Percentiles rank a stretch among this genome's conserved stretches.
phyloP scores from a whole-genome alignment of 2,888 invertebrate genomes.

The Theodoxus fluviatilis region DNA sequence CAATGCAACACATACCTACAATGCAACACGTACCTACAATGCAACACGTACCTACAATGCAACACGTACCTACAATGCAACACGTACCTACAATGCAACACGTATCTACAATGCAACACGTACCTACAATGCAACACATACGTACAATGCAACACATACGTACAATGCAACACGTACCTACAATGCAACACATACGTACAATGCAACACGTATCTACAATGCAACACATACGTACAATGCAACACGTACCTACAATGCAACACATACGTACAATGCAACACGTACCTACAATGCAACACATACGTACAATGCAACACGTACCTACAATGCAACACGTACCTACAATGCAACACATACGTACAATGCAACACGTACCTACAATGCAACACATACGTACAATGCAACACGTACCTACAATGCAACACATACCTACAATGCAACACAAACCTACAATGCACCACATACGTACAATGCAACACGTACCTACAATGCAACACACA shows the following conservation, averaged over 20 bases:
- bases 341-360: not conserved
- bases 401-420: not conserved
- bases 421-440: not conserved
- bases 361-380: not conserved
- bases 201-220: not conserved
- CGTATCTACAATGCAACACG: not conserved
- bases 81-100: not conserved
- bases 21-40: not conserved
- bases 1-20: not conserved
- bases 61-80: not conserved
- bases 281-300: not conserved
- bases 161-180: not conserved
- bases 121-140: not conserved
- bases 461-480: not conserved
- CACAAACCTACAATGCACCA: not conserved
- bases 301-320: not conserved
- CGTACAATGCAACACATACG: not conserved
- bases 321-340: not conserved
- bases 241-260: not conserved
- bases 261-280: not conserved
- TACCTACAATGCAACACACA: not conserved
- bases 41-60: not conserved
- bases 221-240: not conserved
- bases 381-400: not conserved
- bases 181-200: not conserved